Conservation (phyloP, 2,888 invertebrate species). For the Epirrhoe alternata region DNA sequence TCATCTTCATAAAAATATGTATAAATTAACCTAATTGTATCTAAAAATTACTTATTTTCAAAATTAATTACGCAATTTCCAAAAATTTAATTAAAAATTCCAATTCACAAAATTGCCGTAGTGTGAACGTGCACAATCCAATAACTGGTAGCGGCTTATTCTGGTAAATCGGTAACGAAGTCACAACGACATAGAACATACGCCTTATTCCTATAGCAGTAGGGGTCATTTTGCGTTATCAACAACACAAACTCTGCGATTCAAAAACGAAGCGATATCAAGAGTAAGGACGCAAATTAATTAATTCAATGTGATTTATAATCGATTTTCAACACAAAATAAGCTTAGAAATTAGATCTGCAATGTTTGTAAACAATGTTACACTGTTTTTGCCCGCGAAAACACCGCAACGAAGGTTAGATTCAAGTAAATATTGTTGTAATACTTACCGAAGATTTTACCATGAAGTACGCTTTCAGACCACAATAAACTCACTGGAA, state of each 20-base stretch:
- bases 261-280: constrained; percentile 57
- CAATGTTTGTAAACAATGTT: constrained; percentile 50
- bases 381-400: constrained; percentile 59
- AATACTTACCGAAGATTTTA: constrained; percentile 48
- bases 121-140: constrained; percentile 54
- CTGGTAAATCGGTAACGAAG: constrained; percentile 52
- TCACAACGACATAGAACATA: constrained; percentile 47
- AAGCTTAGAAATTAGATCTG: constrained; percentile 27
- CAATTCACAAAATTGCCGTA: constrained; percentile 12
- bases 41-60: background rate
- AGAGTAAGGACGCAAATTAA: constrained; percentile 68
- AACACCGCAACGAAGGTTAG: constrained; percentile 57
- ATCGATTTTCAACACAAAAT: constrained; percentile 40
- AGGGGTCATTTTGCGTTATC: constrained; percentile 58
- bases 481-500: background rate
- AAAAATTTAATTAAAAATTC: constrained; percentile 10
- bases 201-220: constrained; percentile 51
- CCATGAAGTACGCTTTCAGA: constrained; percentile 8
- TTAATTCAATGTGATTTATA: constrained; percentile 56
- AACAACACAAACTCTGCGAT: constrained; percentile 45
- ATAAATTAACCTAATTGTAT: background rate
- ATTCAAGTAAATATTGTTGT: constrained; percentile 41
- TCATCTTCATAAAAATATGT: background rate
- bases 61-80: background rate
- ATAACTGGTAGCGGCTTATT: constrained; percentile 69